These are phyloP conservation scores for Thunnus albacares DNA, from an alignment of 2,797 vertebrate genomes.

Conservation along the genomic window DNA sequence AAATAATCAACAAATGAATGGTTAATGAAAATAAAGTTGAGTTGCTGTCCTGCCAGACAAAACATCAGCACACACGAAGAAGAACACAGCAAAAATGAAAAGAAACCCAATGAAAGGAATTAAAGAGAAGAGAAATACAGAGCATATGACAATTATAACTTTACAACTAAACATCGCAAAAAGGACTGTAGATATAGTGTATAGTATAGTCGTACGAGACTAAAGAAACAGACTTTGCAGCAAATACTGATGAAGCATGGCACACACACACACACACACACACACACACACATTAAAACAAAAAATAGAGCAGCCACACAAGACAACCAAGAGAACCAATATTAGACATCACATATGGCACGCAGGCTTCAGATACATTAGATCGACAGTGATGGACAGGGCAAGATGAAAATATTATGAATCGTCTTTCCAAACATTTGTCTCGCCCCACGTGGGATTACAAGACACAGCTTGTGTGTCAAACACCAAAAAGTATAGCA, in stretches of 20 bases:
- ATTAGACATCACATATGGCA: conserved; percentile 9
- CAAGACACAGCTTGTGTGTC: background rate
- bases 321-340: background rate
- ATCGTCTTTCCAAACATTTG: conserved; percentile 2
- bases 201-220: conserved; percentile 2
- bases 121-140: background rate
- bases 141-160: background rate
- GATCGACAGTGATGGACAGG: conserved; percentile 10
- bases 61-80: background rate
- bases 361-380: background rate
- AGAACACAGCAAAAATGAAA: background rate
- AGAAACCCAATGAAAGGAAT: background rate
- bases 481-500: background rate
- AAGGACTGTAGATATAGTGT: background rate
- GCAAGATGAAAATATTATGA: conserved; percentile 1
- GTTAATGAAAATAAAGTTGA: background rate
- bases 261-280: background rate
- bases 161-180: background rate
- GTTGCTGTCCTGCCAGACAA: background rate
- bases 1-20: background rate
- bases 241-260: background rate
- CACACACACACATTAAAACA: background rate
- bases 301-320: background rate
- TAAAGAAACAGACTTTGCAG: background rate
- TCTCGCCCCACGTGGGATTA: background rate